Evolutionary conservation across 2,888 invertebrate species (phyloP), one percentile per base, ranked within the genome.

Genomic region (Pseudoips prasinana): DNA sequence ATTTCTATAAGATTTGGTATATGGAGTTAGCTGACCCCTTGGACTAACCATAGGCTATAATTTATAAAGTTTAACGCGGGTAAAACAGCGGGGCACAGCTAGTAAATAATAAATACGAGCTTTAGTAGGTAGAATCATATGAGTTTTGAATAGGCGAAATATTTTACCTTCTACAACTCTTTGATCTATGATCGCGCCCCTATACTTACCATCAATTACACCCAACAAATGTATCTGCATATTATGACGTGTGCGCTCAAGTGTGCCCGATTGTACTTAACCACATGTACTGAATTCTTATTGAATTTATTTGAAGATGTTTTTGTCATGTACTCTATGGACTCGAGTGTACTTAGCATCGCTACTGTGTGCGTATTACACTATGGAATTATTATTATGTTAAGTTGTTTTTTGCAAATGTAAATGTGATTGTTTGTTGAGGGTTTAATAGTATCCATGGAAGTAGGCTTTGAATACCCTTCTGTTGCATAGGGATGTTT

Each of bases 231-330:
- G 62, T 62, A 67, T 73, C 66, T 59, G 46, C 59, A 60, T 63
- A 77, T 73, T 77, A 76, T 78, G 79, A 77, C 75, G 80, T 70
- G 69, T 72, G 75, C 72, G 67, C 57, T 69, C 52, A 58, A 54
- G 71, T 68, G 66, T 48, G 47, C 49, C 20, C 20, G 49, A 67
- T 62, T 58, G 64, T 65, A 60, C 87, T 88, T 62, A 73, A 83
- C 81, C 87, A 87, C 87, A 87, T 88, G 87, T 56, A 72, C 66
- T 74, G 75, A 72, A 78, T 76, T 77, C 84, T 79, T 58, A 57
- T 57, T 52, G 74, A 81, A 83, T 78, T 77, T 75, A 65, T 69
- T 62, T 74, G 64, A 67, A 81, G 77, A 78, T 76, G 78, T 79
- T 78, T 74, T 77, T 66, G 57, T 71, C 61, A 46, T 41, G 45